Percentiles rank a stretch among this genome's conserved stretches.
phyloP scores from a whole-genome alignment of 2,888 invertebrate genomes.

The Marronus borbonicus region DNA sequence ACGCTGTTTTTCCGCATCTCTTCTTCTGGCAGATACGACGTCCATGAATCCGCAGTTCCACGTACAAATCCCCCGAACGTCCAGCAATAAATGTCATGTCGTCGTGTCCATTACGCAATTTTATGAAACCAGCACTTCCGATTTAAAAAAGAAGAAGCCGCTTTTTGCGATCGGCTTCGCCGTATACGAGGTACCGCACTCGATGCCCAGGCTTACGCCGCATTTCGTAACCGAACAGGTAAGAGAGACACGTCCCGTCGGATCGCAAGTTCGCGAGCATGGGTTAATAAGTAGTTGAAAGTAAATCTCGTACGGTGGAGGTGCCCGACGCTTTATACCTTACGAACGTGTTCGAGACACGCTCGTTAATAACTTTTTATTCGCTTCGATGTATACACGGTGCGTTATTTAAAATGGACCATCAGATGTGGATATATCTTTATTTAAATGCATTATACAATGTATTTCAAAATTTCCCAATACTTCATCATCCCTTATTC shows the following conservation, averaged over 20 bases:
- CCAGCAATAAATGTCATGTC: conserved; percentile 79
- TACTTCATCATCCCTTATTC: too few species aligned
- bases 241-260: conserved; percentile 48
- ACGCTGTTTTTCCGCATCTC: conserved; percentile 26
- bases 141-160: conserved; percentile 71
- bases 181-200: conserved; percentile 79
- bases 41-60: conserved; percentile 82
- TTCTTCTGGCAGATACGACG: conserved; percentile 73
- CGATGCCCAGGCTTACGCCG: conserved; percentile 75
- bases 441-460: too few species aligned
- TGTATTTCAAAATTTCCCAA: too few species aligned
- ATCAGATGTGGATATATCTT: not conserved
- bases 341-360: not conserved
- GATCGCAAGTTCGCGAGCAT: not conserved
- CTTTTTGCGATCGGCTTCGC: conserved; percentile 80
- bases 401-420: too few species aligned
- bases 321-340: not conserved
- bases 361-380: conserved; percentile 29
- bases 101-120: conserved; percentile 82
- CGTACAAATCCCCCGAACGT: conserved; percentile 78
- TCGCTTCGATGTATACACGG: too few species aligned
- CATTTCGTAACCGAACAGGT: conserved; percentile 77
- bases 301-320: conserved; percentile 4
- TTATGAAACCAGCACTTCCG: conserved; percentile 73
- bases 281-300: not conserved